A percentile compares a stretch with the other conserved stretches of the same genome.
Conservation (phyloP, 2,113 vertebrate genomes). For the Lagenorhynchus albirostris region DNA sequence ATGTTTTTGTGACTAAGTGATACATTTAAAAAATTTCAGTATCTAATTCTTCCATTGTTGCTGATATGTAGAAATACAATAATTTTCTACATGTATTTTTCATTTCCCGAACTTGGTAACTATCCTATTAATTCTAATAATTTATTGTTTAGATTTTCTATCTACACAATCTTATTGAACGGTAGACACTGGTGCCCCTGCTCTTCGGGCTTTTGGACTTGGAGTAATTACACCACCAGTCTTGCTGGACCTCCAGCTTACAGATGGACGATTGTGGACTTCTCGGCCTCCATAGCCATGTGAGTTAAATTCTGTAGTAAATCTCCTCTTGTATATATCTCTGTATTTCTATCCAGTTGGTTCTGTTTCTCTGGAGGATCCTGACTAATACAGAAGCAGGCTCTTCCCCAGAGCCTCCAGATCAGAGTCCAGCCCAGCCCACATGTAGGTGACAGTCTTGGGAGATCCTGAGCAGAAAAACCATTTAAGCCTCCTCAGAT, state of each 20-base stretch:
- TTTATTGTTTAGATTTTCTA: not conserved
- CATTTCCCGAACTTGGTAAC: not conserved
- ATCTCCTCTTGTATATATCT: not conserved
- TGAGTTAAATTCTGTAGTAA: not conserved
- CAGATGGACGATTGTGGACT: not conserved
- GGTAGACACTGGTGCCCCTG: not conserved
- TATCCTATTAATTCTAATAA: not conserved
- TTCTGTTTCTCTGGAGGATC: not conserved
- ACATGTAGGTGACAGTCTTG: not conserved
- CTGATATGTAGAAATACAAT: not conserved
- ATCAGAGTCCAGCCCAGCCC: not conserved
- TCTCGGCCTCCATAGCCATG: not conserved
- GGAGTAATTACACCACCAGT: not conserved
- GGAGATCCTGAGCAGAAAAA: not conserved
- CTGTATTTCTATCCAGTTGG: not conserved
- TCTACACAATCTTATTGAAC: not conserved
- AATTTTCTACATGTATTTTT: not conserved
- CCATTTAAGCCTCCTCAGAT: not conserved
- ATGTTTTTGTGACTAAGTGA: not conserved
- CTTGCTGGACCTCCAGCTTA: not conserved
- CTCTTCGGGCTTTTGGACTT: not conserved
- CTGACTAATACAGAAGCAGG: not conserved
- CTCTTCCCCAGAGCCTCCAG: not conserved
- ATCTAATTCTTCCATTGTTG: not conserved
- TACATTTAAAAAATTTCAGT: not conserved